A percentile compares a stretch with the other conserved stretches of the same genome.
Evolutionary conservation across 1,140 invertebrate species (phyloP).

Genomic region (Olivierus martensii): DNA sequence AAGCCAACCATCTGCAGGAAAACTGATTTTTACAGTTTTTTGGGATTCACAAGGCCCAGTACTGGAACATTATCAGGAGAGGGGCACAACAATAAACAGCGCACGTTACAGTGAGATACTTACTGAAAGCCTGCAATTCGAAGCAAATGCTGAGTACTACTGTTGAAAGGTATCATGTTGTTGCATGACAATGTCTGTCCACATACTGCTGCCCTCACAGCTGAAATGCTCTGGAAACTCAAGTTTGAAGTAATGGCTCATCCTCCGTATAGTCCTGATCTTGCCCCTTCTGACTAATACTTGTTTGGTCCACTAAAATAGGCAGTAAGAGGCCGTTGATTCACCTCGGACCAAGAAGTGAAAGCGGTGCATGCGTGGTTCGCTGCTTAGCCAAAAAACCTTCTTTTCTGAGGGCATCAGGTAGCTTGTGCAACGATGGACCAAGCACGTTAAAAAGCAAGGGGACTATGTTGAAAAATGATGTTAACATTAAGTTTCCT

Average conservation of each 20-base stretch:
- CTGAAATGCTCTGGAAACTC: constrained; percentile 25
- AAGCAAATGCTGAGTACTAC: constrained; percentile 3
- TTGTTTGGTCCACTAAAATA: constrained; percentile 1
- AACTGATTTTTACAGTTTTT: too few species aligned
- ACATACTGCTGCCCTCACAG: constrained; percentile 18
- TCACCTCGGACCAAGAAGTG: constrained; percentile 1
- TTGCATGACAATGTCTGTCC: constrained; percentile 25
- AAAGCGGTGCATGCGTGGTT: not conserved
- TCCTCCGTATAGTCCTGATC: constrained; percentile 9
- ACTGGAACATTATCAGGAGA: too few species aligned
- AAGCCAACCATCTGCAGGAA: too few species aligned
- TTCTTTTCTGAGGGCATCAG: not conserved
- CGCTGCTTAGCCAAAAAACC: not conserved
- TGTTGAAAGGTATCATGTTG: constrained; percentile 2
- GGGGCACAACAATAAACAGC: constrained; percentile 4
- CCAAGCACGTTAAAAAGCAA: constrained; percentile 3
- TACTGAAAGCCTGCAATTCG: constrained; percentile 7
- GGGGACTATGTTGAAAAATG: not conserved
- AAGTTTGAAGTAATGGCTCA: constrained; percentile 31
- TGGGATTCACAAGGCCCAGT: too few species aligned
- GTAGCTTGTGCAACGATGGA: constrained; percentile 6
- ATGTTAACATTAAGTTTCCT: not conserved
- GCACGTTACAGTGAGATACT: constrained; percentile 1
- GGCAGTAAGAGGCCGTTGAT: not conserved
- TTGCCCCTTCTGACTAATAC: not conserved